phyloP scores from a whole-genome alignment of 2,888 invertebrate genomes.

The Alentia gelatinosa region DNA sequence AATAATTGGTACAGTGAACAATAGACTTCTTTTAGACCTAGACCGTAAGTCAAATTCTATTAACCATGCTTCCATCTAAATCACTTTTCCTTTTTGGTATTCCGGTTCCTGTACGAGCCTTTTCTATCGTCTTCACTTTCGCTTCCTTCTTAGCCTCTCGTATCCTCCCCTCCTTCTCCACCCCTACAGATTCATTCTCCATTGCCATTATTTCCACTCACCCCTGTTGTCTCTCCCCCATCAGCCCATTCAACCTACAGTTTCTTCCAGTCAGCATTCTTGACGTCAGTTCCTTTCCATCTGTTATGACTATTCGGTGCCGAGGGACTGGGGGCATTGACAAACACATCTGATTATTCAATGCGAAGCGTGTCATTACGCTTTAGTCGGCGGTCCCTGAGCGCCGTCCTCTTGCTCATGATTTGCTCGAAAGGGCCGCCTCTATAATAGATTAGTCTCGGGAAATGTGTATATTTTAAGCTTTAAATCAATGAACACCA shows the following conservation, averaged over 20 bases:
- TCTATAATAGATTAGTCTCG: neutral
- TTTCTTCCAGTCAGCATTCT: neutral
- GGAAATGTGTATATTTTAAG: neutral
- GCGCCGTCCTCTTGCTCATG: neutral
- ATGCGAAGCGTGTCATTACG: conserved; percentile 36
- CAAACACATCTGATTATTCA: conserved; percentile 29
- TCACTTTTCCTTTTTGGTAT: too few relatives aligned
- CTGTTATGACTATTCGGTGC: neutral
- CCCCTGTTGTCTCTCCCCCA: neutral
- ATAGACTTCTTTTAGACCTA: too few relatives aligned
- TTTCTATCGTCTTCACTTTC: too few relatives aligned
- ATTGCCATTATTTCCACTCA: neutral
- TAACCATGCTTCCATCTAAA: too few relatives aligned
- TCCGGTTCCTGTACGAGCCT: too few relatives aligned
- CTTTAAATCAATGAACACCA: conserved; percentile 2
- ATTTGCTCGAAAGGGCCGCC: neutral
- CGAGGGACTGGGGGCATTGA: neutral
- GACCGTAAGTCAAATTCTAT: too few relatives aligned
- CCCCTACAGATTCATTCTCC: too few relatives aligned
- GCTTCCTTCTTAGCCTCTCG: too few relatives aligned
- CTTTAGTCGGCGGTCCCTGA: neutral
- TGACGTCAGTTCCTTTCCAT: neutral
- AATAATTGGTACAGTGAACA: too few relatives aligned
- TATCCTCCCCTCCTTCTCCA: too few relatives aligned
- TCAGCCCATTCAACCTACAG: neutral